phyloP scores from a whole-genome alignment of 2,113 vertebrate species.

The Hyla sarda region DNA sequence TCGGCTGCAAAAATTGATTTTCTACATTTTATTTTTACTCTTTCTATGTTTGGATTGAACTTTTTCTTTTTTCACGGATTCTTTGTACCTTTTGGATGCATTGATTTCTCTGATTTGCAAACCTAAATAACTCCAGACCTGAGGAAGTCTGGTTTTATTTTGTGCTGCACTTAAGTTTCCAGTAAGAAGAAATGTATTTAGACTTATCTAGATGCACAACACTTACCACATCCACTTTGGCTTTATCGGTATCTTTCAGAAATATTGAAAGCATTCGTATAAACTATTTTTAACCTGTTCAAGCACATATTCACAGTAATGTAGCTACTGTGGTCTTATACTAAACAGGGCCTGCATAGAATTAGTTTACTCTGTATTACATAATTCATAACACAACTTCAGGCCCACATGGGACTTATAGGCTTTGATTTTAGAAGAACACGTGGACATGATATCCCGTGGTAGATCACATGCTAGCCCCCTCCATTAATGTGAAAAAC shows the following conservation, averaged over 20 bases:
- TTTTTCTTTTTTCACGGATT: not conserved
- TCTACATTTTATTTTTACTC: constrained; percentile 12
- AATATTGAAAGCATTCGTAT: not conserved
- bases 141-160: constrained; percentile 45
- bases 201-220: not conserved
- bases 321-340: not conserved
- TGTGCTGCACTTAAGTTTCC: constrained; percentile 7
- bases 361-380: not conserved
- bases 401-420: not conserved
- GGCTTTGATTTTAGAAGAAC: not conserved
- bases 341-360: not conserved
- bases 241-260: constrained; percentile 1
- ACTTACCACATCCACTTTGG: constrained; percentile 21
- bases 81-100: not conserved
- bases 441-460: too few relatives aligned
- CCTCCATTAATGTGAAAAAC: too few relatives aligned
- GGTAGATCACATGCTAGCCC: too few relatives aligned
- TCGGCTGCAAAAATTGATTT: not conserved
- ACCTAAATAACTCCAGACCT: constrained; percentile 28
- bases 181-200: constrained; percentile 20
- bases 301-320: not conserved
- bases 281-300: not conserved
- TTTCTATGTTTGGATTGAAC: constrained; percentile 1
- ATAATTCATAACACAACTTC: not conserved
- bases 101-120: constrained; percentile 28